Percentiles rank a stretch among this genome's conserved stretches.
Evolutionary conservation across 2,888 invertebrate genomes (phyloP).

Genomic region (Apamea sordens): DNA sequence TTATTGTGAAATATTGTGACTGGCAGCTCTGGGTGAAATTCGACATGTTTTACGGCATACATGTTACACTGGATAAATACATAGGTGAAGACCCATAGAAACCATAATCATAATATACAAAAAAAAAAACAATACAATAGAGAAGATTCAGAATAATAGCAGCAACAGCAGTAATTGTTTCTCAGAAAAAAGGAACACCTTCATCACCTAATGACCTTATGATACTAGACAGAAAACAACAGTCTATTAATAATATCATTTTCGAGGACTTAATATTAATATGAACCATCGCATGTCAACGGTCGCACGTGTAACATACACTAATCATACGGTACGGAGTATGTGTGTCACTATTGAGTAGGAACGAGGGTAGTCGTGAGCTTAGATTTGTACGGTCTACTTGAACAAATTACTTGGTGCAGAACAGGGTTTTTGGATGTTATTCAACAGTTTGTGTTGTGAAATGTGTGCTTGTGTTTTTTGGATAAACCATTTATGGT

Average conservation of each 20-base stretch:
- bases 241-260: constrained; percentile 22
- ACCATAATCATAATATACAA: not conserved
- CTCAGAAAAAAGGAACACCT: not conserved
- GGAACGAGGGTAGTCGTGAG: constrained; percentile 59
- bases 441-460: constrained; percentile 16
- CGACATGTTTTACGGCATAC: not conserved
- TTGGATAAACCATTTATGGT: not conserved
- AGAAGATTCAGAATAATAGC: not conserved
- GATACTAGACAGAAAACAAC: constrained; percentile 7
- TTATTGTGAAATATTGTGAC: not conserved
- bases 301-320: constrained; percentile 55
- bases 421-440: constrained; percentile 24
- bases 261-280: constrained; percentile 45
- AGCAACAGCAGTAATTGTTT: not conserved
- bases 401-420: constrained; percentile 49
- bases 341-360: constrained; percentile 50
- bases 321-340: constrained; percentile 50
- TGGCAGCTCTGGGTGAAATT: not conserved
- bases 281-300: constrained; percentile 45
- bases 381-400: constrained; percentile 60
- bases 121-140: not conserved
- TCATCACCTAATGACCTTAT: constrained; percentile 2
- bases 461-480: not conserved
- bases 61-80: not conserved
- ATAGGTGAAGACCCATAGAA: not conserved